phyloP scores from a whole-genome alignment of 1,140 invertebrate genomes.

The Drosophila mojavensis region DNA sequence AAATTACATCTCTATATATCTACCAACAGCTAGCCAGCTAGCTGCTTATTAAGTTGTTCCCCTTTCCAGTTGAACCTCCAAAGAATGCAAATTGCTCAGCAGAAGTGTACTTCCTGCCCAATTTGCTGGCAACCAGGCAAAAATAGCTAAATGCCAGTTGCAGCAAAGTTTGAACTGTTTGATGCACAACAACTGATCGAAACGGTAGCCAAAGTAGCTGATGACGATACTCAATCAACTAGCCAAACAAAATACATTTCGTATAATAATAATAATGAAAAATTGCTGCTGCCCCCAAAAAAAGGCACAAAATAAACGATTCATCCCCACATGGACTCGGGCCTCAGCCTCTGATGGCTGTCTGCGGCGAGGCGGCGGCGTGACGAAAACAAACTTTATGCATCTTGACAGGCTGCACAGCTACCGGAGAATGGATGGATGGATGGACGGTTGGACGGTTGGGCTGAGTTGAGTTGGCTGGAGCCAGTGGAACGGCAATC shows the following conservation, averaged over 20 bases:
- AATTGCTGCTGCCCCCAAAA: constrained; percentile 43
- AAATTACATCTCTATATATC: constrained; percentile 52
- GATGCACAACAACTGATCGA: constrained; percentile 37
- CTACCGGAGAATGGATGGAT: constrained; percentile 36
- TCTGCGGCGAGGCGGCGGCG: constrained; percentile 44
- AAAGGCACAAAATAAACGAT: constrained; percentile 9
- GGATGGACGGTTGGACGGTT: constrained; percentile 32
- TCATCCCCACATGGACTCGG: constrained; percentile 1
- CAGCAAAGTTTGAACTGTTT: constrained; percentile 15
- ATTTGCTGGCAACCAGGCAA: too few relatives aligned
- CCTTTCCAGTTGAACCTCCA: constrained; percentile 46
- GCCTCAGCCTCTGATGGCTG: constrained; percentile 22
- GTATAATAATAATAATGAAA: constrained; percentile 36
- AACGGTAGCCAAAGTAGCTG: constrained; percentile 55
- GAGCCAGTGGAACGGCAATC: constrained; percentile 51
- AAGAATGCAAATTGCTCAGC: constrained; percentile 53
- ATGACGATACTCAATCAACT: constrained; percentile 37
- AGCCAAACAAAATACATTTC: constrained; percentile 21
- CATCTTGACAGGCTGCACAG: constrained; percentile 52
- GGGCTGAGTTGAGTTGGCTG: constrained; percentile 2
- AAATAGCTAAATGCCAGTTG: constrained; percentile 27
- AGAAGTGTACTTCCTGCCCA: constrained; percentile 16
- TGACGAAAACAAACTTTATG: constrained; percentile 70
- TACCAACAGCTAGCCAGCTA: constrained; percentile 25
- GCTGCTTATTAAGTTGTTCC: constrained; percentile 75